Evolutionary conservation across 2,113 vertebrate genomes (phyloP), one percentile per base, ranked within the genome.

Genomic region (Pteropus alecto): DNA sequence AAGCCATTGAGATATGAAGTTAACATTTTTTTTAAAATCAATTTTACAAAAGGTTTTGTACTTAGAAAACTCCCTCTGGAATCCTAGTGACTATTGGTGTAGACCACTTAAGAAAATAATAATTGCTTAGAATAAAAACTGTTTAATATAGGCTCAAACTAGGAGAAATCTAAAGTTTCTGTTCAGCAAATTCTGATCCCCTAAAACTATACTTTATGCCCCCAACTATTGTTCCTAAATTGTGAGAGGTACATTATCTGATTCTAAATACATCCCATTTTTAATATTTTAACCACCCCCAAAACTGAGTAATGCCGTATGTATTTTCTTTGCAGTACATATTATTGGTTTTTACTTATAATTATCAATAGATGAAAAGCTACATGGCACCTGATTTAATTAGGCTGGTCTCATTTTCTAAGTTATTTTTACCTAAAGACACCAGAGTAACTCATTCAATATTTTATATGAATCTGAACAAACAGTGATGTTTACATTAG

Each of bases 361-460:
- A 87, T 73, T 92, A 60, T 26, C 18, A 38, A 63, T 13, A 81
- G 22, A 24, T 70, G 87, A 71, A 92, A 92, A 96, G 35, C 65
- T 51, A 67, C 9, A 21, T 41, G 30, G 16, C 3, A 46, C 48
- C 6, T 73, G 41, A 85, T 88, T 97, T 90, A 95, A 94, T 96
- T 90, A 90, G 67, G 30, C n/a, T 90, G 26, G 1, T 43, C 24
- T 78, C 61, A 78, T 91, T 95, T 95, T 95, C 46, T n/a, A 90
- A 71, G 93, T 96, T 97, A 90, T 90, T 97, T 97, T 93, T 96
- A 92, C 70, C 38, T 90, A 54, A 92, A 76, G 84, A 83, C 51
- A 89, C 51, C 48, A 95, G n/a, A 93, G 41, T 56, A 76, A 87
- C 48, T 95, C 83, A 8, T 92, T 95, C 95, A 94, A 96, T 96